Evolutionary conservation across 2,113 vertebrate species (phyloP).

Genomic region (Pampusana beccarii): DNA sequence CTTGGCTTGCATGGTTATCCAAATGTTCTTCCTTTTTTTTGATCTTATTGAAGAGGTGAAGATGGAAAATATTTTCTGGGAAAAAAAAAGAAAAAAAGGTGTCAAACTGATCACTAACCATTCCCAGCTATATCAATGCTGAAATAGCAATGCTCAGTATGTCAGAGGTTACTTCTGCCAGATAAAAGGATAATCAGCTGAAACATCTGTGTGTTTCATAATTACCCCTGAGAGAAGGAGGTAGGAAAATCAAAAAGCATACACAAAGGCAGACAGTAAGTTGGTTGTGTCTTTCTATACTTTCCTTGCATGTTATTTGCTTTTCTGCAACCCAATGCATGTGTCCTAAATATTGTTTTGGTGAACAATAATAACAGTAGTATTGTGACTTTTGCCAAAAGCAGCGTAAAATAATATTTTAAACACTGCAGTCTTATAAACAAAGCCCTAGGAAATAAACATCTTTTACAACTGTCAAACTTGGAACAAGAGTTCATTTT

Average conservation of each 20-base stretch:
- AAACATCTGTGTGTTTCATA: not conserved
- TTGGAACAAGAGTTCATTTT: conserved; percentile 27
- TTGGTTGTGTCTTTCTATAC: not conserved
- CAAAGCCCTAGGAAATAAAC: conserved; percentile 17
- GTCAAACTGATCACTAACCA: not conserved
- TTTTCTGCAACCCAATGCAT: conserved; percentile 32
- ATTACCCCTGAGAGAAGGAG: not conserved
- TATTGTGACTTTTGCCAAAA: not conserved
- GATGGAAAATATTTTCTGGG: not conserved
- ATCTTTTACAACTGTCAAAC: not conserved
- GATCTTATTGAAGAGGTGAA: not conserved
- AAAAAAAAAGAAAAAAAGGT: not conserved
- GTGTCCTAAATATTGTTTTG: conserved; percentile 1
- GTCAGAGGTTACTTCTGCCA: not conserved
- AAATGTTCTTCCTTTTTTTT: not conserved
- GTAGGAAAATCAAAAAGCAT: not conserved
- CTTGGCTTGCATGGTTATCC: not conserved
- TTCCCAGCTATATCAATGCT: not conserved
- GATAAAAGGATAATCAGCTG: not conserved
- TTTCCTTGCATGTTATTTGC: not conserved
- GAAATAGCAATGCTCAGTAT: not conserved
- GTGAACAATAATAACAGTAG: not conserved
- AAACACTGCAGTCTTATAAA: not conserved
- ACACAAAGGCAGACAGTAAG: not conserved
- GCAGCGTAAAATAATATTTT: not conserved